Percentiles rank a stretch among this genome's conserved stretches.
phyloP scores from a whole-genome alignment of 2,797 vertebrate genomes.

The Holocentrus rufus region DNA sequence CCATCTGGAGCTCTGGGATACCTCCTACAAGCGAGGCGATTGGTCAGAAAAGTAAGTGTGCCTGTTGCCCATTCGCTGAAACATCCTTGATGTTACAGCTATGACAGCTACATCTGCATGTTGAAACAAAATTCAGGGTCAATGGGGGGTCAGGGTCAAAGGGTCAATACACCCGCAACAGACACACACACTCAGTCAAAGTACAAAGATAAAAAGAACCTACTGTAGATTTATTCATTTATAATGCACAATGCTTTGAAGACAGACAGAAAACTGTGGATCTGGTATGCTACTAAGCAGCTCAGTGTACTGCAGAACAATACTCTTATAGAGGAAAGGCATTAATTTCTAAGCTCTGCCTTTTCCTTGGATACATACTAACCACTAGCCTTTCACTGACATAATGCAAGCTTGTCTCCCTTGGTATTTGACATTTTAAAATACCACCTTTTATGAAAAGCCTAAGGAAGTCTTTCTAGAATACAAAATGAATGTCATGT shows the following conservation, averaged over 20 bases:
- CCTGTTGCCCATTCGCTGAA: too few species aligned
- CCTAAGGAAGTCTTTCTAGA: not conserved
- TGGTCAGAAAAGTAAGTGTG: too few species aligned
- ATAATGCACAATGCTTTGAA: not conserved
- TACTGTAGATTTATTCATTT: not conserved
- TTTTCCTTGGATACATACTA: slow-evolving; percentile 12
- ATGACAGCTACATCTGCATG: too few species aligned
- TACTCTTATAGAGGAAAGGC: slow-evolving; percentile 3
- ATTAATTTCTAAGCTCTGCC: slow-evolving; percentile 14
- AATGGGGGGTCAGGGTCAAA: too few species aligned
- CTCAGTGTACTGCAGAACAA: slow-evolving; percentile 18
- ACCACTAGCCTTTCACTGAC: not conserved
- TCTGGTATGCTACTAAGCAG: slow-evolving; percentile 7
- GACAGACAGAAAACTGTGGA: slow-evolving; percentile 17
- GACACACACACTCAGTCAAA: too few species aligned
- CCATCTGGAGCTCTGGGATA: too few species aligned
- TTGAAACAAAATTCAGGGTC: too few species aligned
- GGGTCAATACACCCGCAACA: too few species aligned
- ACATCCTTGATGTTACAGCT: too few species aligned
- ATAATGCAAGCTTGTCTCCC: not conserved
- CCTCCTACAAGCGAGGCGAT: too few species aligned
- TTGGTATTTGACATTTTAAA: not conserved
- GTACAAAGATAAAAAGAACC: too few species aligned
- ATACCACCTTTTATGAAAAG: not conserved
- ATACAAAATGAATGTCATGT: not conserved